Evolutionary conservation across 2,113 vertebrate genomes (phyloP), one percentile per base, ranked within the genome.

Genomic region (Cinclus mexicanus): DNA sequence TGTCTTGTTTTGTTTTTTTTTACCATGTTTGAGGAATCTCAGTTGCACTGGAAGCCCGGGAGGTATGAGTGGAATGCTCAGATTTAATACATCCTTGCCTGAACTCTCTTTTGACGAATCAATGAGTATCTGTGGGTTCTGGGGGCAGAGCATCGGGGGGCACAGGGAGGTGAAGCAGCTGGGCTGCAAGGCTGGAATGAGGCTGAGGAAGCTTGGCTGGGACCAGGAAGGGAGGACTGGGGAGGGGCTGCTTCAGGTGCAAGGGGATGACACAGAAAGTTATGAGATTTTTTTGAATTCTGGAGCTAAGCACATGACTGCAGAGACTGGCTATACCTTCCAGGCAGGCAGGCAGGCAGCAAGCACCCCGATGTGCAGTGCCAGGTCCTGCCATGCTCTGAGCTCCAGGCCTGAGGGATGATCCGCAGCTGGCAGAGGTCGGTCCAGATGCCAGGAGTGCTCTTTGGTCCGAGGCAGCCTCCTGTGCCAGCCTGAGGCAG

Each of bases 1-100:
- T 92, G 79, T 91, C 90, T 95, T 94, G 87, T 94, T 79, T 87
- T 93, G 47, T 14, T 82, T 92, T 37, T 87, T 87, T 92, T 77
- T 64, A 46, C 86, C 12, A 29, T 95, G 79, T 93, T 89, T 92
- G 80, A 97, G 92, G 92, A 93, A 89, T 96, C 89, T 94, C 42
- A 52, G 50, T 91, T 96, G 83, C 93, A 94, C 87, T 74, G 80
- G 91, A 95, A 94, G 90, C 93, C 94, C 41, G 15, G 76, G 77
- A 94, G 96, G 91, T 94, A 97, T 95, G 96, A 96, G 79, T 94
- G 96, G 95, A 97, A 98, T 98, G 96, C 96, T 98, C 91, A 91
- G 71, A 95, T 97, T 97, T 95, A 94, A 91, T 97, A 84, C 85
- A 95, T 75, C 88, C 68, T 74, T 91, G 93, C 72, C 78, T 64